Conservation (phyloP, 1,140 invertebrate genomes). For the Trichonephila clavata region DNA sequence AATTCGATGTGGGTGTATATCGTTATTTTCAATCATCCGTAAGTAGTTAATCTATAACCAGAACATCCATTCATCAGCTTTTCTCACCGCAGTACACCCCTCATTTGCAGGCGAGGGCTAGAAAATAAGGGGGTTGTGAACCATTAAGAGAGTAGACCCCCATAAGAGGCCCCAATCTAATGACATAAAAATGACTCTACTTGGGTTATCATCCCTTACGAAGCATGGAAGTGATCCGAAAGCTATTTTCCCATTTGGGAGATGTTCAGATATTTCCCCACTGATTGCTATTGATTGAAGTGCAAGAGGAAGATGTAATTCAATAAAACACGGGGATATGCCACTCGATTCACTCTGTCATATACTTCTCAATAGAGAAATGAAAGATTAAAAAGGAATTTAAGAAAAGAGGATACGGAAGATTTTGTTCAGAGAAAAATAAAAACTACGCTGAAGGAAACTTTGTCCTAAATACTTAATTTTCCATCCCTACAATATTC, state of each 20-base stretch:
- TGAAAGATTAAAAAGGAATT: too few species aligned
- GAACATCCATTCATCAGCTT: not conserved
- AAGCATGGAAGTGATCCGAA: not conserved
- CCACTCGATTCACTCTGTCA: too few species aligned
- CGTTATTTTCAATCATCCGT: not conserved
- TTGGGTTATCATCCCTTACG: constrained; percentile 27
- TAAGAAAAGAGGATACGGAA: too few species aligned
- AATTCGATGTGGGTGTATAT: not conserved
- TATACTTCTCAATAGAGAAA: too few species aligned
- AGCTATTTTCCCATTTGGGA: constrained; percentile 39
- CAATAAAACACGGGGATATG: constrained; percentile 8
- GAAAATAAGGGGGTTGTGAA: constrained; percentile 15
- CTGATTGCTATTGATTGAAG: constrained; percentile 51
- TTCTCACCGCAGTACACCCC: not conserved
- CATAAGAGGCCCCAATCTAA: constrained; percentile 10
- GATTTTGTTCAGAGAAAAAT: too few species aligned
- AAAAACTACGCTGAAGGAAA: too few species aligned
- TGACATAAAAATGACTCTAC: constrained; percentile 39
- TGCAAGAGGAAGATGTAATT: not conserved
- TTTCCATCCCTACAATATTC: too few species aligned
- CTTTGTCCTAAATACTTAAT: too few species aligned
- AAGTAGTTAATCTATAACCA: not conserved
- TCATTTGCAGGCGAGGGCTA: not conserved
- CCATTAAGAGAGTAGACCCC: constrained; percentile 22
- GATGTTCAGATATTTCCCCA: constrained; percentile 25